Base-by-base conservation (phyloP, 1,140 invertebrate species). In the Elymnias hypermnestra region DNA sequence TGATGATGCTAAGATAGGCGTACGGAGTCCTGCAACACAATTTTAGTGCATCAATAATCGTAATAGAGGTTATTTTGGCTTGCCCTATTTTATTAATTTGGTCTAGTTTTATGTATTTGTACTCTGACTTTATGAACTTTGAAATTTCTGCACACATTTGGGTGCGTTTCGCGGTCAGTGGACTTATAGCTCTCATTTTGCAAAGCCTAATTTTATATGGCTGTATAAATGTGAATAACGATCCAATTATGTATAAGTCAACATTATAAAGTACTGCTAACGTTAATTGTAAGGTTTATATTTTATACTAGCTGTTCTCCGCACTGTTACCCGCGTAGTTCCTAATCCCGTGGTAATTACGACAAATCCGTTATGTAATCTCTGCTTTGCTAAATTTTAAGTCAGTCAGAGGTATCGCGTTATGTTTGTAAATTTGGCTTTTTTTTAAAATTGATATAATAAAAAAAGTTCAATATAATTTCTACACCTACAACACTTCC, bases 131-230 rank as follows among this genome's bases (percentile, higher is more conserved):
- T 21, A 2, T 26, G 33, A 29, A 15, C 12, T 37, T 50, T 40
- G 46, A 37, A 9, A 15, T 50, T 17, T 44, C 37, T 44, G 47
- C 37, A 50, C 50, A 40, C 29, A 23, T 49, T 45, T 60, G 57
- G 53, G 57, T 60, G 57, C 57, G 53, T 59, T 44, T 39, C 43
- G 41, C 47, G 56, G 41, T 38, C 41, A 54, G 40, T 38, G 33
- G 23, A 50, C 49, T 49, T 26, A 31, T 29, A 36, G 23, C 14
- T 21, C 26, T 41, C 21, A 41, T 37, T 53, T 23, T 44, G 33
- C 36, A 23, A 46, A 26, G 29, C 29, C 29, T 33, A 33, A 33
- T 33, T 33, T 33, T 15, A 33, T 33, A 6, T 31, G 36, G 37
- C 28, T 4, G 35, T 37, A 41, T 29, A 29, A 29, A 26, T 26